These are phyloP conservation scores for Menidia beryllina DNA, from an alignment of 2,113 vertebrate species.

Conservation along the genomic window DNA sequence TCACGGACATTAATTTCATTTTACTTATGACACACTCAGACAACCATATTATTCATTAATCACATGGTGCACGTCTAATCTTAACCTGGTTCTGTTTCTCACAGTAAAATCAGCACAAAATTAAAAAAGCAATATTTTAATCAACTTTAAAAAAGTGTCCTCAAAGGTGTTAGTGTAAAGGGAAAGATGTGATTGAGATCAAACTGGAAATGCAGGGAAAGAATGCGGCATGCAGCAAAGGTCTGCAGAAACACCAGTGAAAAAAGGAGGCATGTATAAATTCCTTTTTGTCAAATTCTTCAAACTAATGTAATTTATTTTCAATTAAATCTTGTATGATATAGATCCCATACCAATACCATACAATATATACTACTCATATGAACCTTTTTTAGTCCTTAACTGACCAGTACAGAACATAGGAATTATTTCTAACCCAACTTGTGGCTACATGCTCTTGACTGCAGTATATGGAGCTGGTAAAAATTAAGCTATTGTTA, in stretches of 20 bases:
- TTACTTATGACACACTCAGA: background rate
- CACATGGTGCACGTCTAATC: background rate
- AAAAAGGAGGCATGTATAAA: conserved; percentile 4
- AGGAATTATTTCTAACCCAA: background rate
- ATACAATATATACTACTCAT: no score
- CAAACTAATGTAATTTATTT: no score
- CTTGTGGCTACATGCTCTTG: background rate
- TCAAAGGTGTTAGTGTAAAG: background rate
- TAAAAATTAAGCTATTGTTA: no score
- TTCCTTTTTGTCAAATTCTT: no score
- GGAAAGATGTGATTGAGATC: background rate
- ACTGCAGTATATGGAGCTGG: no score
- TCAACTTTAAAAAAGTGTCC: background rate
- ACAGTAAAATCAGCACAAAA: background rate
- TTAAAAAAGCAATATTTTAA: background rate
- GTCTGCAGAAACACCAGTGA: background rate
- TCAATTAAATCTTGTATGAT: no score
- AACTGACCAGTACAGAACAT: no score
- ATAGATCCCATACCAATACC: no score
- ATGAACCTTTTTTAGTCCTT: no score
- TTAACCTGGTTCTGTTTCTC: background rate
- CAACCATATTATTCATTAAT: background rate
- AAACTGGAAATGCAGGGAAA: background rate
- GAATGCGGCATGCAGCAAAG: background rate
- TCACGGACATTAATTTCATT: background rate